phyloP scores from a whole-genome alignment of 2,797 vertebrate genomes.

The Acipenser transmontanus region DNA sequence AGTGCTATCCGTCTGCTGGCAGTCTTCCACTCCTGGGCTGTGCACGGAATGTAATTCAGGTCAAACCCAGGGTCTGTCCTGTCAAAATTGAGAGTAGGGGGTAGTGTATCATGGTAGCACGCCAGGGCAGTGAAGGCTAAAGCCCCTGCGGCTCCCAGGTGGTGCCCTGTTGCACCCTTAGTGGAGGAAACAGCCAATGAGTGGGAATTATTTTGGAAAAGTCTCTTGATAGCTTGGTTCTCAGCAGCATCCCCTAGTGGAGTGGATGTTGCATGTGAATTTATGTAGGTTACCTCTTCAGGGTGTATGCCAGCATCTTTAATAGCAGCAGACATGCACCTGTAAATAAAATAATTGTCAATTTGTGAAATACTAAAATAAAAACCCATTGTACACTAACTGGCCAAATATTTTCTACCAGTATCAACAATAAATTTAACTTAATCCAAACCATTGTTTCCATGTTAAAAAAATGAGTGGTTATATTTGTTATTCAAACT shows the following conservation, averaged over 20 bases:
- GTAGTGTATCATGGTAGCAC: conserved; percentile 75
- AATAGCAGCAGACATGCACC: conserved; percentile 88
- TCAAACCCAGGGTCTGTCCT: conserved; percentile 79
- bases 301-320: conserved; percentile 64
- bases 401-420: too few relatives aligned
- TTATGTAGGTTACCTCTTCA: conserved; percentile 77
- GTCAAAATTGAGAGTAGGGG: conserved; percentile 88
- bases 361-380: too few relatives aligned
- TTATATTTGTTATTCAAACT: too few relatives aligned
- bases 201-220: conserved; percentile 61
- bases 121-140: conserved; percentile 82
- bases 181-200: conserved; percentile 81
- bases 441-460: too few relatives aligned
- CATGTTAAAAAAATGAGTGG: too few relatives aligned
- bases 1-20: conserved; percentile 66
- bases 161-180: conserved; percentile 90
- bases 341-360: conserved; percentile 33
- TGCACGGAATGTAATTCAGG: conserved; percentile 83
- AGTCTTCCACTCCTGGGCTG: conserved; percentile 72
- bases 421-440: too few relatives aligned
- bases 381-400: too few relatives aligned
- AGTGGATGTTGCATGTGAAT: conserved; percentile 93
- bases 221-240: conserved; percentile 81
- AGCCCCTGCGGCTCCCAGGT: conserved; percentile 87
- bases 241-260: conserved; percentile 90